These are phyloP conservation scores for Stenoptilia bipunctidactyla DNA, from an alignment of 2,888 invertebrate species.

Conservation along the genomic window DNA sequence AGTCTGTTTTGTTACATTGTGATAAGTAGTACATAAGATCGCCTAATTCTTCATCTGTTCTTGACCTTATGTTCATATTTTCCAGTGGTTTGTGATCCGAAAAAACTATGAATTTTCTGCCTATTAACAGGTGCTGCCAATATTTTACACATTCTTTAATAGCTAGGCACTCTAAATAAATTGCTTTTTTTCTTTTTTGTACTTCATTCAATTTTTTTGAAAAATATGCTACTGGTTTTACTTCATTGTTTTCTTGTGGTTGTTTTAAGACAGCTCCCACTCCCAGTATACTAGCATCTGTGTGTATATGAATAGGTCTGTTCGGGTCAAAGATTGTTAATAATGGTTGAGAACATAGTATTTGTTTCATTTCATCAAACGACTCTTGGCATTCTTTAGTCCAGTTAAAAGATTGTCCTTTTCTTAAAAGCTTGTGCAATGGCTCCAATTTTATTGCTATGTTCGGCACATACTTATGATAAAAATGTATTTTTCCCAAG, in stretches of 20 bases:
- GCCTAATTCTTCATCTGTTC: conserved; percentile 12
- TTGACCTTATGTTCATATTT: conserved; percentile 14
- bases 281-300: conserved; percentile 4
- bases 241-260: conserved; percentile 3
- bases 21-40: conserved; percentile 15
- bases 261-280: conserved; percentile 1
- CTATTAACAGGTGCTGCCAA: conserved; percentile 18
- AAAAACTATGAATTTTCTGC: conserved; percentile 11
- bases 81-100: conserved; percentile 15
- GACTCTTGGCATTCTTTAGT: conserved; percentile 4
- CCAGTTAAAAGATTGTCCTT: conserved; percentile 6
- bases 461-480: conserved; percentile 2
- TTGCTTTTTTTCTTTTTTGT: neutral
- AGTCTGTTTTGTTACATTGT: too few relatives aligned
- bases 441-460: conserved; percentile 6
- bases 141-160: conserved; percentile 13
- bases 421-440: conserved; percentile 6
- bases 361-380: conserved; percentile 4
- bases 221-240: neutral
- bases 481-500: neutral
- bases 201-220: neutral
- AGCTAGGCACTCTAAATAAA: neutral
- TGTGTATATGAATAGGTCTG: conserved; percentile 5
- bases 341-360: conserved; percentile 7
- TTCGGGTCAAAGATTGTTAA: conserved; percentile 8